Evolutionary conservation across 2,888 invertebrate genomes (phyloP).

Genomic region (Eilema sororculum): DNA sequence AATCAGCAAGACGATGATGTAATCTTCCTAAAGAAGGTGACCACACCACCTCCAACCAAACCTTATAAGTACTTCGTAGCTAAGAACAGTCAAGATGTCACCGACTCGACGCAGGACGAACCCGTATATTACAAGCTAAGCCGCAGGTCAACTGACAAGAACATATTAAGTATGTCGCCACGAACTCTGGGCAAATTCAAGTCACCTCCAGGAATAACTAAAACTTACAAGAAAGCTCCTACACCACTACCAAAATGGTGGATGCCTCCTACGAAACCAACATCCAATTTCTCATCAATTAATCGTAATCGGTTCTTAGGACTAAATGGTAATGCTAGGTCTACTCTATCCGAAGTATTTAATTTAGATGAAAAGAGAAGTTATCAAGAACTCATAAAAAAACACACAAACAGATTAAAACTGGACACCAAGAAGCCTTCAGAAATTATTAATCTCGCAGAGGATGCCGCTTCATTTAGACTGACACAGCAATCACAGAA

Average conservation of each 20-base stretch:
- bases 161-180: constrained; percentile 61
- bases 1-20: constrained; percentile 72
- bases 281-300: constrained; percentile 63
- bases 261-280: constrained; percentile 65
- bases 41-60: constrained; percentile 63
- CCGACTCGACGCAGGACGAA: constrained; percentile 59
- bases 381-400: constrained; percentile 85
- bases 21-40: constrained; percentile 75
- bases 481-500: constrained; percentile 71
- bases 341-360: constrained; percentile 82
- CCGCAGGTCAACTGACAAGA: constrained; percentile 65
- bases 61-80: constrained; percentile 69
- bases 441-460: constrained; percentile 71
- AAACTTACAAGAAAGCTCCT: constrained; percentile 71
- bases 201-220: constrained; percentile 73
- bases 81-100: constrained; percentile 53
- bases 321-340: constrained; percentile 70
- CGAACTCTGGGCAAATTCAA: constrained; percentile 72
- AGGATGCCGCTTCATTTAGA: constrained; percentile 73
- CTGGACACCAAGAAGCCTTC: constrained; percentile 59
- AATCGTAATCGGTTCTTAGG: constrained; percentile 66
- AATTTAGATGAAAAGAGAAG: constrained; percentile 86
- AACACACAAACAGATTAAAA: constrained; percentile 68
- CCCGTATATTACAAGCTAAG: constrained; percentile 67
- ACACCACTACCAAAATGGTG: constrained; percentile 67